Conservation (phyloP, 2,888 invertebrate species). For the Criorhina ranunculi region DNA sequence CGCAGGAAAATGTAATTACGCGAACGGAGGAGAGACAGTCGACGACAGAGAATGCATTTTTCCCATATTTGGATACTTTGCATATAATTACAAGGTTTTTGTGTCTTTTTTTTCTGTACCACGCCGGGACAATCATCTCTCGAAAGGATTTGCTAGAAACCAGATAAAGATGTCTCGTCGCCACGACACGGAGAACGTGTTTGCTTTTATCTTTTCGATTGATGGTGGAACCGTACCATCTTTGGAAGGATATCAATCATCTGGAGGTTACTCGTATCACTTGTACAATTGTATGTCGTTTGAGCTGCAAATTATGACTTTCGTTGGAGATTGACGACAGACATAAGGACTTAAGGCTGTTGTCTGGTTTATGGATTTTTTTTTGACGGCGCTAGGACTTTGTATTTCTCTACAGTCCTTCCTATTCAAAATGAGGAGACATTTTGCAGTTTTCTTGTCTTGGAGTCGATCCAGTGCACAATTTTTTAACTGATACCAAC, state of each 20-base stretch:
- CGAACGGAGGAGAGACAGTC: conserved; percentile 18
- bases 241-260: conserved; percentile 17
- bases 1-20: conserved; percentile 49
- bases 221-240: conserved; percentile 15
- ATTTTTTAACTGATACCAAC: too few relatives aligned
- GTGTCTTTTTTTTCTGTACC: not conserved
- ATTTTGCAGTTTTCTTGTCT: too few relatives aligned
- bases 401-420: too few relatives aligned
- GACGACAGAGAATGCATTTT: conserved; percentile 34
- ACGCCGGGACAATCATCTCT: conserved; percentile 20
- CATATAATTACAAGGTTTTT: conserved; percentile 41
- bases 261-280: not conserved
- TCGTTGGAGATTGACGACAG: not conserved
- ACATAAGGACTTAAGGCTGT: too few relatives aligned
- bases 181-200: not conserved
- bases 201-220: conserved; percentile 23
- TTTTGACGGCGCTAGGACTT: too few relatives aligned
- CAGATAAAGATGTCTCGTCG: conserved; percentile 4
- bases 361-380: too few relatives aligned
- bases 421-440: too few relatives aligned
- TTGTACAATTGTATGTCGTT: not conserved
- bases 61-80: conserved; percentile 54
- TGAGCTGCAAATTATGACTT: not conserved
- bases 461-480: too few relatives aligned
- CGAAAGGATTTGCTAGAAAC: not conserved